Base-by-base conservation (phyloP, 2,888 invertebrate species). In the Mythimna loreyi region DNA sequence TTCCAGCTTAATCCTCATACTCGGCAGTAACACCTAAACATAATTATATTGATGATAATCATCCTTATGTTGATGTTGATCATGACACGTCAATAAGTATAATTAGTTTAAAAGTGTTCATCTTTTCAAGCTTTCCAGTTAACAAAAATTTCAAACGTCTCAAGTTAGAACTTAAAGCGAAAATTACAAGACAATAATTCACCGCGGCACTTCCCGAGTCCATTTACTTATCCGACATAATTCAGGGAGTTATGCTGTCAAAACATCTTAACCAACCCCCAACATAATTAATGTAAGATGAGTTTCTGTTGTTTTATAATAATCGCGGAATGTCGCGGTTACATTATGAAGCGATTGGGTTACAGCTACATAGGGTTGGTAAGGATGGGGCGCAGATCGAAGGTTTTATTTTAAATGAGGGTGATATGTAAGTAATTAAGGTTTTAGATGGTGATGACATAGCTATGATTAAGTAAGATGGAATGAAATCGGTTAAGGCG, bases 201-300 rank as follows among this genome's bases (percentile, higher is more conserved):
- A 76, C 67, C 73, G 23, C 67, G 49, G 65, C 81, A 72, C 67
- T 80, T 74, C 56, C 67, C 60, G 72, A 82, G 74, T 79, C 82
- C 84, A 85, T 84, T 86, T 85, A 85, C 85, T 86, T 75, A 86
- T 74, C 77, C 74, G 60, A 79, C 82, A 83, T 89, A 89, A 89
- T 87, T 90, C 85, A 87, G 84, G 83, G 81, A 86, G 86, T 81
- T 82, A 80, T 76, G 82, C 85, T 90, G 91, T 91, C 92, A 89
- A 86, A 91, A 90, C 89, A 90, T 88, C 90, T 90, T 89, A 85
- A 88, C 80, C 86, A 83, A 78, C 85, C 81, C 82, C 74, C 86
- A 85, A 85, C 84, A 87, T 89, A 91, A 92, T 92, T 90, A 90
- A 90, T 90, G 91, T 86, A 87, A 90, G 90, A 90, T 86, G 87